Evolutionary conservation across 2,797 vertebrate genomes (phyloP).

Genomic region (Masticophis lateralis): DNA sequence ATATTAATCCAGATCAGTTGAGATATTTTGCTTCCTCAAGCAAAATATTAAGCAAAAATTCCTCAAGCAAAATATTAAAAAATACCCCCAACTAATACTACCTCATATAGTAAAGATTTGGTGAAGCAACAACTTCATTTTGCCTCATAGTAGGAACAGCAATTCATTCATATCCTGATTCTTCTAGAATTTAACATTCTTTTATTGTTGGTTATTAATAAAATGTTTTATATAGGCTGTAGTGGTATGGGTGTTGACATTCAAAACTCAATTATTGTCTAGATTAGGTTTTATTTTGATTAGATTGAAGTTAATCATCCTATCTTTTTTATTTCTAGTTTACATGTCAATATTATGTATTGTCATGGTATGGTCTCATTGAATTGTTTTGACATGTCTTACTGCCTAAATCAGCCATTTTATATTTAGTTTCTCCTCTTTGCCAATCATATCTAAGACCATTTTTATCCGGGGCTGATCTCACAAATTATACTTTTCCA

Average conservation of each 20-base stretch:
- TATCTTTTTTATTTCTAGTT: background rate
- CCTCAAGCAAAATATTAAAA: background rate
- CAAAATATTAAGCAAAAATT: too few relatives aligned
- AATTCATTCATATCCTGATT: background rate
- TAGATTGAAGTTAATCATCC: background rate
- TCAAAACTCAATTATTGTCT: background rate
- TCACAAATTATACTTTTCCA: background rate
- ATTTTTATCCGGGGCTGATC: background rate
- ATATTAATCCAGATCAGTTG: background rate
- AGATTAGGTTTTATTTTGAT: background rate
- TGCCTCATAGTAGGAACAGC: background rate
- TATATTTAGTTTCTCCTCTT: background rate
- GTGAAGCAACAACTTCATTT: background rate
- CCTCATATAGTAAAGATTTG: background rate
- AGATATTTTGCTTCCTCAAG: background rate
- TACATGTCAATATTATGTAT: background rate
- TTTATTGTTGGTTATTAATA: background rate
- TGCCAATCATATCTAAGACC: background rate
- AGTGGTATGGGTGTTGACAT: background rate
- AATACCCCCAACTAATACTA: background rate
- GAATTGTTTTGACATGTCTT: background rate
- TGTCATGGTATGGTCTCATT: background rate
- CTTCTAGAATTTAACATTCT: background rate
- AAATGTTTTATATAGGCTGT: background rate
- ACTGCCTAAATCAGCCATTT: background rate